Percentiles rank a stretch among this genome's conserved stretches.
Evolutionary conservation across 2,113 vertebrate species (phyloP).

Genomic region (Meles meles): DNA sequence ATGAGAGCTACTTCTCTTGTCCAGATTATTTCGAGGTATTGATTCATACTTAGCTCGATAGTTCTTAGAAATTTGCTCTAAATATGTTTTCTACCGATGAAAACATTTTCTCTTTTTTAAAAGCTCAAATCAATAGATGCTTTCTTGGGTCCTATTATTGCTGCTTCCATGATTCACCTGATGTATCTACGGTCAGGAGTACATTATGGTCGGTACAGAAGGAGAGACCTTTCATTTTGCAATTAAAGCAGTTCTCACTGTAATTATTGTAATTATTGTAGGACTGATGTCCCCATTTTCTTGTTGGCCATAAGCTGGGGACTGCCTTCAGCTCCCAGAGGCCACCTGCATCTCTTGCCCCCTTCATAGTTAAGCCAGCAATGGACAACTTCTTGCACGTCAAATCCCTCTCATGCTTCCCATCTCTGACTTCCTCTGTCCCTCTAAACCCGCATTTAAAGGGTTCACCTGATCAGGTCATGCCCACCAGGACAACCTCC

Average conservation of each 20-base stretch:
- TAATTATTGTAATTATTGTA: neutral
- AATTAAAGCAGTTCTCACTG: neutral
- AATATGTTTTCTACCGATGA: slow-evolving; percentile 34
- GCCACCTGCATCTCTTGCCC: no score
- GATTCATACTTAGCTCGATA: slow-evolving; percentile 22
- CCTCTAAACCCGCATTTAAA: neutral
- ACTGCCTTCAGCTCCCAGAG: neutral
- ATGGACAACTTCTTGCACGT: neutral
- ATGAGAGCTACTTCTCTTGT: neutral
- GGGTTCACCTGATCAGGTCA: neutral
- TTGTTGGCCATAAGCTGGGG: neutral
- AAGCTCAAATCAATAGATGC: slow-evolving; percentile 34
- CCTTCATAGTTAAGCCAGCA: neutral
- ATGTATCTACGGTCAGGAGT: neutral
- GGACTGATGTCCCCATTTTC: neutral
- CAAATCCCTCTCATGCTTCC: neutral
- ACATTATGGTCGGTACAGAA: neutral
- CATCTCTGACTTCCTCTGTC: neutral
- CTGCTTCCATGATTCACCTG: neutral
- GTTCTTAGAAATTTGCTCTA: slow-evolving; percentile 46
- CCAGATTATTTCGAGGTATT: slow-evolving; percentile 36
- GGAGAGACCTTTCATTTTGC: neutral
- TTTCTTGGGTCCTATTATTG: slow-evolving; percentile 2
- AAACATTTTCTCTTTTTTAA: slow-evolving; percentile 33
- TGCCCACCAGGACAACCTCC: neutral